A percentile compares a stretch with the other conserved stretches of the same genome.
These are phyloP conservation scores for Sebastes melanostomus DNA, from an alignment of 2,797 vertebrate genomes.

Conservation along the genomic window DNA sequence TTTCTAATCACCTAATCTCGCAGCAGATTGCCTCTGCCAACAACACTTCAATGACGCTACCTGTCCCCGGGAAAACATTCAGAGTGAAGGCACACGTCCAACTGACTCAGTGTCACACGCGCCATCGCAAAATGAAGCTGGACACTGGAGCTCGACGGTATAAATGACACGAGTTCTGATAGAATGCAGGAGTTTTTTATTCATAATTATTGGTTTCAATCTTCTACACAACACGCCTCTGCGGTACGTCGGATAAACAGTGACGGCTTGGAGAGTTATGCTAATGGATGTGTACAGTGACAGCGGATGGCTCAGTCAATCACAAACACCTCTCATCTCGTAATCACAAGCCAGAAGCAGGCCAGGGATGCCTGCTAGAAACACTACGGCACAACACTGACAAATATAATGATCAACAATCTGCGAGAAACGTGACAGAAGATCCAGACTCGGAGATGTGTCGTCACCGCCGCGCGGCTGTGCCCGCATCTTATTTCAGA, in stretches of 20 bases:
- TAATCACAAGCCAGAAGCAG: constrained; percentile 75
- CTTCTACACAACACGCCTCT: constrained; percentile 21
- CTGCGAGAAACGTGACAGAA: constrained; percentile 42
- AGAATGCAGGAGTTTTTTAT: constrained; percentile 59
- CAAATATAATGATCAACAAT: constrained; percentile 71
- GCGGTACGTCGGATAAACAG: constrained; percentile 43
- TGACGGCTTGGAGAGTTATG: constrained; percentile 62
- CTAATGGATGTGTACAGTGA: constrained; percentile 74
- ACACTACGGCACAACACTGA: constrained; percentile 53
- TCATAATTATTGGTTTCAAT: constrained; percentile 68
- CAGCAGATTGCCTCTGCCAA: constrained; percentile 50
- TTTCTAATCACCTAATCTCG: constrained; percentile 68
- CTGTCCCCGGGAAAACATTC: constrained; percentile 50
- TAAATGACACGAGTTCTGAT: constrained; percentile 64
- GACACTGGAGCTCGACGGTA: constrained; percentile 41
- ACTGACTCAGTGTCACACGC: constrained; percentile 42
- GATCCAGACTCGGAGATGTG: constrained; percentile 25
- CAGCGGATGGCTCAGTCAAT: constrained; percentile 78
- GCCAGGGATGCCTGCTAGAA: constrained; percentile 71
- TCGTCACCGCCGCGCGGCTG: constrained; percentile 10
- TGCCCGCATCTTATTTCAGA: constrained; percentile 39
- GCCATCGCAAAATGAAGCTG: constrained; percentile 59
- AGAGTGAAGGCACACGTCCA: constrained; percentile 55
- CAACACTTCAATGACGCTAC: constrained; percentile 55
- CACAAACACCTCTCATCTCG: constrained; percentile 74